phyloP scores from a whole-genome alignment of 2,113 vertebrate species.

The Gambusia holbrooki region DNA sequence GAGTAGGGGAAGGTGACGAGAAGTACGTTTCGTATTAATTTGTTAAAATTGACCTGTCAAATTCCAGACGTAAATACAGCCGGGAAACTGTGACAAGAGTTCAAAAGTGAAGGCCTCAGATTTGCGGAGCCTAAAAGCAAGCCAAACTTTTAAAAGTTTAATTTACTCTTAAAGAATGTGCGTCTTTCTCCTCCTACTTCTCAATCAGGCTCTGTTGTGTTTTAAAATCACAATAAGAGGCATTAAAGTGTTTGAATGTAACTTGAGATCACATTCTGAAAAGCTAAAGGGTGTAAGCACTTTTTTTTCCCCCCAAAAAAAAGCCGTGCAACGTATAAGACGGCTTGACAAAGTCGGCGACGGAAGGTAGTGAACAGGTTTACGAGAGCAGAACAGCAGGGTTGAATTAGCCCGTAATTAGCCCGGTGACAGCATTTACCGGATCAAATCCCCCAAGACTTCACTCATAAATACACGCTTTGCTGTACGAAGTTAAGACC shows the following conservation, averaged over 20 bases:
- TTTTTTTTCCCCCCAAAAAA: too few species aligned
- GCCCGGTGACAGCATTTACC: constrained; percentile 80
- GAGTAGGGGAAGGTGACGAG: too few species aligned
- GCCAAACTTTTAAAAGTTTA: not conserved
- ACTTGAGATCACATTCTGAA: not conserved
- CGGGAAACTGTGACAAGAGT: not conserved
- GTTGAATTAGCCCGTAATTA: constrained; percentile 80
- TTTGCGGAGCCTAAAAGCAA: not conserved
- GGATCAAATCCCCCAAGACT: constrained; percentile 57
- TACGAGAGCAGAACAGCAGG: constrained; percentile 71
- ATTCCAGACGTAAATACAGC: too few species aligned
- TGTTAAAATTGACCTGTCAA: too few species aligned
- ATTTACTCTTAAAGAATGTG: not conserved
- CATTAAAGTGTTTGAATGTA: not conserved
- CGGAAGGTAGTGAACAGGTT: constrained; percentile 62
- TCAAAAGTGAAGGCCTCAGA: too few species aligned
- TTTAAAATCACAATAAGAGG: not conserved
- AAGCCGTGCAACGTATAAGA: constrained; percentile 4
- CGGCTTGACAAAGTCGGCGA: constrained; percentile 26
- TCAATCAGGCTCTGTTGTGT: constrained; percentile 8
- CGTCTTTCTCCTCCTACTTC: not conserved
- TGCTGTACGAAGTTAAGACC: constrained; percentile 33
- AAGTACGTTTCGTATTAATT: too few species aligned
- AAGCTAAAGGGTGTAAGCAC: too few species aligned
- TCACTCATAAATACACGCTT: constrained; percentile 59